phyloP scores from a whole-genome alignment of 2,113 vertebrate genomes.

The Coracopsis vasa region DNA sequence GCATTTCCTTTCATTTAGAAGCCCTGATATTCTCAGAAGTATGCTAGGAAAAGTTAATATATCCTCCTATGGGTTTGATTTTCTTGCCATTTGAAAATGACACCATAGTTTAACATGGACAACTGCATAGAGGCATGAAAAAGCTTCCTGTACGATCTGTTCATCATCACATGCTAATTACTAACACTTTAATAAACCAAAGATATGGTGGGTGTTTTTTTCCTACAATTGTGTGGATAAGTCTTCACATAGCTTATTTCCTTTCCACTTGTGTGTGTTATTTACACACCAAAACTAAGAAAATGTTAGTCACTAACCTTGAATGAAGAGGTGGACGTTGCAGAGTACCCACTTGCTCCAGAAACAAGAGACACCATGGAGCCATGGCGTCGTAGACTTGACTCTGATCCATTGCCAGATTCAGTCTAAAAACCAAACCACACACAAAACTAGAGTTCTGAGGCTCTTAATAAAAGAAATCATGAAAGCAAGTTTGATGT shows the following conservation, averaged over 20 bases:
- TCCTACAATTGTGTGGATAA: not conserved
- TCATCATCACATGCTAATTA: not conserved
- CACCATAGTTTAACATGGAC: not conserved
- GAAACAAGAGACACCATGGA: slow-evolving; percentile 95
- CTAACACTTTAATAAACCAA: not conserved
- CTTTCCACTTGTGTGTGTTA: not conserved
- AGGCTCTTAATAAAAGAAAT: not conserved
- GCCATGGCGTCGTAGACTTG: slow-evolving; percentile 90
- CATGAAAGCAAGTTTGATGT: not conserved
- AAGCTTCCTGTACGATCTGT: not conserved
- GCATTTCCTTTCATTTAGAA: not conserved
- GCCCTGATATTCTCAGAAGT: not conserved
- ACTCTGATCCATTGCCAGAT: slow-evolving; percentile 94
- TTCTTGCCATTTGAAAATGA: not conserved
- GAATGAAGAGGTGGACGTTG: slow-evolving; percentile 94
- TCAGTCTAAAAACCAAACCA: slow-evolving; percentile 80
- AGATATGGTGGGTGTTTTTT: not conserved
- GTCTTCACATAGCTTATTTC: not conserved
- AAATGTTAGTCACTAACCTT: slow-evolving; percentile 77
- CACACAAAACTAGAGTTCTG: not conserved
- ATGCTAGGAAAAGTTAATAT: not conserved
- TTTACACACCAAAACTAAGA: not conserved
- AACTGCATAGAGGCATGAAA: not conserved
- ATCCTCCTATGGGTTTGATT: not conserved
- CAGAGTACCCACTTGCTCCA: slow-evolving; percentile 92